Evolutionary conservation across 1,140 invertebrate genomes (phyloP).

Genomic region (Drosophila orena): DNA sequence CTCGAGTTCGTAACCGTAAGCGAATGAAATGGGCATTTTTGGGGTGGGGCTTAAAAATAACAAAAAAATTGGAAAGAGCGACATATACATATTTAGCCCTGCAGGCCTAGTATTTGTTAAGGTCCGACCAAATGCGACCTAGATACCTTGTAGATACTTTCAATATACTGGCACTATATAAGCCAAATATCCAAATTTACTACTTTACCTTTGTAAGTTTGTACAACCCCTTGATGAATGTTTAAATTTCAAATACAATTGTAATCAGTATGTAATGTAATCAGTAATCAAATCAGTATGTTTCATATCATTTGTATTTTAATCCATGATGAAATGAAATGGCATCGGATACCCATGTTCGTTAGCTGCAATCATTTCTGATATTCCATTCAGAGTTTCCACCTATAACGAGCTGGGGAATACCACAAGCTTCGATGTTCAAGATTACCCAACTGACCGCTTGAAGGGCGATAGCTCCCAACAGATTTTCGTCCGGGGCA

Average conservation of each 20-base stretch:
- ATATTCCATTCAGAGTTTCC: constrained; percentile 5
- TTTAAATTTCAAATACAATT: too few relatives aligned
- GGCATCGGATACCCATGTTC: too few relatives aligned
- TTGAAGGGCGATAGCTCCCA: constrained; percentile 41
- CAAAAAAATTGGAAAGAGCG: constrained; percentile 1
- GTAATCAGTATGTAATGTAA: too few relatives aligned
- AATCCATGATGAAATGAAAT: too few relatives aligned
- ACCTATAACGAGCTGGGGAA: constrained; percentile 22
- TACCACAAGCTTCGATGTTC: neutral
- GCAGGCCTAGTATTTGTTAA: constrained; percentile 2
- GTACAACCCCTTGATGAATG: too few relatives aligned
- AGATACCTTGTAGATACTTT: neutral
- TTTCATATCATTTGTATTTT: too few relatives aligned
- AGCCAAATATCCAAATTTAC: too few relatives aligned
- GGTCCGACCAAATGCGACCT: neutral
- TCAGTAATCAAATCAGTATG: too few relatives aligned
- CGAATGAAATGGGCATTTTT: constrained; percentile 10
- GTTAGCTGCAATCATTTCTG: too few relatives aligned
- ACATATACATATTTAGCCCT: neutral
- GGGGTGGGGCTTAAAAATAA: constrained; percentile 12
- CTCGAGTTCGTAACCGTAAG: constrained; percentile 32
- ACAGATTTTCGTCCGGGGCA: constrained; percentile 33
- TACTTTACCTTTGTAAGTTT: too few relatives aligned
- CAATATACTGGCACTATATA: neutral
- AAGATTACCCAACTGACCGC: constrained; percentile 29